Conservation (phyloP, 2,113 vertebrate genomes). For the Cathartes aura region DNA sequence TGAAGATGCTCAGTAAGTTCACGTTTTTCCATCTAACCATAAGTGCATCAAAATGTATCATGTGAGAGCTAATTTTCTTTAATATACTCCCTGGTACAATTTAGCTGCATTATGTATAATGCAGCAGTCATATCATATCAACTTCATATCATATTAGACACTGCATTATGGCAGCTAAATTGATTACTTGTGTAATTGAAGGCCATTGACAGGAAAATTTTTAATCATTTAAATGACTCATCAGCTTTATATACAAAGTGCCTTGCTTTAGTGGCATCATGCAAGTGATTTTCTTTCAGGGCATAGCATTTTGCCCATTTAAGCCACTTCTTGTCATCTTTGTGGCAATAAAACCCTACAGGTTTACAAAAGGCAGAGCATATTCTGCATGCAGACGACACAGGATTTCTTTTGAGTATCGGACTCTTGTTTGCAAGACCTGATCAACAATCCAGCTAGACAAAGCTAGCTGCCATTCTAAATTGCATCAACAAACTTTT, state of each 20-base stretch:
- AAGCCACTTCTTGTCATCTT: neutral
- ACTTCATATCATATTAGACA: conserved; percentile 12
- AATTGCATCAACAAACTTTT: neutral
- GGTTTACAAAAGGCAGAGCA: neutral
- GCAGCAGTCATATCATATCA: neutral
- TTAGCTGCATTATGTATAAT: conserved; percentile 44
- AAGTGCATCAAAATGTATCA: neutral
- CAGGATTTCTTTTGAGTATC: neutral
- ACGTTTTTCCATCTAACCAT: neutral
- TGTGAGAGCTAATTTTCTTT: conserved; percentile 27
- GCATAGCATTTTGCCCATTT: neutral
- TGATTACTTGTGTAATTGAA: conserved; percentile 52
- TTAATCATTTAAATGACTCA: conserved; percentile 27
- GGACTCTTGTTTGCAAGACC: neutral
- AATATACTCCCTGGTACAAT: conserved; percentile 28
- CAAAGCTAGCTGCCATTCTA: neutral
- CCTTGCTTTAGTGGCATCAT: neutral
- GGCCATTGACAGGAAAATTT: neutral
- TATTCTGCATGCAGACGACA: neutral
- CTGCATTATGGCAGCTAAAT: conserved; percentile 12
- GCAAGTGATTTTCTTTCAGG: neutral
- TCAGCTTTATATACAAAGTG: neutral
- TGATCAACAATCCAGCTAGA: neutral
- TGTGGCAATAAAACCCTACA: neutral
- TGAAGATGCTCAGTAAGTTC: neutral